phyloP scores from a whole-genome alignment of 2,888 invertebrate genomes.

The Sinelater perroti region DNA sequence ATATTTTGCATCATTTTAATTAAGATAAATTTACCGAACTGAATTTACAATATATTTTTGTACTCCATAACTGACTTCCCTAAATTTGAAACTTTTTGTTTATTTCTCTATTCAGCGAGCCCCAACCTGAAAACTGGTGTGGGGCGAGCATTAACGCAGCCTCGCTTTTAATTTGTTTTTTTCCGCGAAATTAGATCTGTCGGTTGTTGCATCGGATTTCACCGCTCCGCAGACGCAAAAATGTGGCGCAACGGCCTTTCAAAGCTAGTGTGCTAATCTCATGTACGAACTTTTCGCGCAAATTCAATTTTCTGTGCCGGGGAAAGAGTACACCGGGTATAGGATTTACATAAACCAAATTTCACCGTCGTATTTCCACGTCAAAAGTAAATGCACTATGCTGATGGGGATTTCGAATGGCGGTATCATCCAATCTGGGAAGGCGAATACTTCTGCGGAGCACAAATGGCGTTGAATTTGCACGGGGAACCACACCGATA shows the following conservation, averaged over 20 bases:
- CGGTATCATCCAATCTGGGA: constrained; percentile 28
- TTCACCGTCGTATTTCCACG: constrained; percentile 36
- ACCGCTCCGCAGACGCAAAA: too few relatives aligned
- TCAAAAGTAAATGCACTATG: constrained; percentile 34
- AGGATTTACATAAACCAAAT: constrained; percentile 39
- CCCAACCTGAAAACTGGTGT: too few relatives aligned
- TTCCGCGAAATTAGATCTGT: too few relatives aligned
- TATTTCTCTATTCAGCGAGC: too few relatives aligned
- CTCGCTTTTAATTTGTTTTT: too few relatives aligned
- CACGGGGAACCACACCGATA: background rate
- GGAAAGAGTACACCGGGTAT: constrained; percentile 30
- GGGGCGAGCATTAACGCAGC: too few relatives aligned
- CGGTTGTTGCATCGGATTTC: constrained; percentile 17
- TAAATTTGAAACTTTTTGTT: too few relatives aligned
- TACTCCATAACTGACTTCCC: too few relatives aligned
- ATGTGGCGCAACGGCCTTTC: too few relatives aligned
- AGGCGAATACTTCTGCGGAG: constrained; percentile 16
- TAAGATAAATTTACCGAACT: too few relatives aligned
- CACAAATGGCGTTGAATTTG: constrained; percentile 15
- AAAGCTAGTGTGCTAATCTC: constrained; percentile 27
- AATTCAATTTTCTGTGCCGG: constrained; percentile 34
- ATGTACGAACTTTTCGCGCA: constrained; percentile 33
- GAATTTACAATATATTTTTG: too few relatives aligned
- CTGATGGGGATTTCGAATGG: constrained; percentile 34
- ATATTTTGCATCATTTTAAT: too few relatives aligned